Evolutionary conservation across 2,113 vertebrate genomes (phyloP).

Genomic region (Dasypus novemcinctus): DNA sequence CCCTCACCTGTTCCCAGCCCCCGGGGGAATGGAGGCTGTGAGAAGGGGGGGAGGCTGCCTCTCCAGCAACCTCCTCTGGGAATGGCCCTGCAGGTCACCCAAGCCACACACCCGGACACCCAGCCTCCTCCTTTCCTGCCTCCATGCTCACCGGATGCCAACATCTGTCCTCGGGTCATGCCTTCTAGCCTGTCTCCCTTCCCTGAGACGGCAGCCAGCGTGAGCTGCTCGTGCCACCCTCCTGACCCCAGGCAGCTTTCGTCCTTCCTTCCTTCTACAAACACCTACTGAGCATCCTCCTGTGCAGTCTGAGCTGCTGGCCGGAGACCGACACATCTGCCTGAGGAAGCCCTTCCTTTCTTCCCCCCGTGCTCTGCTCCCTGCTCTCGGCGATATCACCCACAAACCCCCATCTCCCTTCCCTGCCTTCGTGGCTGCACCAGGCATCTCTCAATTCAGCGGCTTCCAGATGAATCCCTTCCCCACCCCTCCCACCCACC

Average conservation of each 20-base stretch:
- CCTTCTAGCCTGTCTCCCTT: neutral
- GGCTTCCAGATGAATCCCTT: neutral
- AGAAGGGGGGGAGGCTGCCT: neutral
- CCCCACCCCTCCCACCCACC: neutral
- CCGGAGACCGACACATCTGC: accelerated
- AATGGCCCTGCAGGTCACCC: neutral
- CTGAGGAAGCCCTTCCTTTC: neutral
- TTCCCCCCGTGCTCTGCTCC: neutral
- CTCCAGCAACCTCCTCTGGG: neutral
- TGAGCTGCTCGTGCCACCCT: accelerated
- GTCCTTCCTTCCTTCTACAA: too few relatives aligned
- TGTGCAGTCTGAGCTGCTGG: neutral
- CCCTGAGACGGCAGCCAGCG: neutral
- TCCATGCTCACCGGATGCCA: neutral
- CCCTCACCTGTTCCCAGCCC: neutral
- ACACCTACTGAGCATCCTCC: accelerated
- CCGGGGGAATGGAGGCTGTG: neutral
- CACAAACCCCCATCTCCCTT: neutral
- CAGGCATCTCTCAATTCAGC: neutral
- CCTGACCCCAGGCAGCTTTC: neutral
- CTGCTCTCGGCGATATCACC: neutral
- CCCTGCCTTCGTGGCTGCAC: neutral
- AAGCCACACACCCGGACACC: neutral
- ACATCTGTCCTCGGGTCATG: neutral
- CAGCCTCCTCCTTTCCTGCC: neutral